phyloP scores from a whole-genome alignment of 1,140 invertebrate genomes.

The Battus philenor region DNA sequence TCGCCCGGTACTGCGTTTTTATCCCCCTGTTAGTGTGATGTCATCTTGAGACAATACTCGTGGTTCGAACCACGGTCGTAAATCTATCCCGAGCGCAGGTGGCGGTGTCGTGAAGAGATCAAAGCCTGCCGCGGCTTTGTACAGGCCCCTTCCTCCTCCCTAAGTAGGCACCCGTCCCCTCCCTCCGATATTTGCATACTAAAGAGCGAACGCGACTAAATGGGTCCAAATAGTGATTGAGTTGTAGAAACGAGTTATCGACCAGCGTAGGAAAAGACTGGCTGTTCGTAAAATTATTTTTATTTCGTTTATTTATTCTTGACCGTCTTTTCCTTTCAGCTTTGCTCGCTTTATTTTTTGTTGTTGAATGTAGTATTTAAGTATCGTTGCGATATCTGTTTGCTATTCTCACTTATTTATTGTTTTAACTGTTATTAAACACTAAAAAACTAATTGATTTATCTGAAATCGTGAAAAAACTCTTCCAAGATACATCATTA shows the following conservation, averaged over 20 bases:
- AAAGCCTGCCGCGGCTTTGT: constrained; percentile 26
- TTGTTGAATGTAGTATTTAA: too few species aligned
- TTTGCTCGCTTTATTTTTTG: too few species aligned
- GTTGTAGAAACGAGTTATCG: constrained; percentile 6
- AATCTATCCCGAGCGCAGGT: constrained; percentile 19
- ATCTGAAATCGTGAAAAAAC: too few species aligned
- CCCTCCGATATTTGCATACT: constrained; percentile 30
- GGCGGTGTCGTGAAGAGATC: constrained; percentile 20
- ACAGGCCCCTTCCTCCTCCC: constrained; percentile 3
- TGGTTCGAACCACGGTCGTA: constrained; percentile 1
- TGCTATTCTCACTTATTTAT: too few species aligned
- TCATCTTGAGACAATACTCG: constrained; percentile 10
- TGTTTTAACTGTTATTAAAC: too few species aligned
- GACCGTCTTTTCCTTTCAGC: too few species aligned
- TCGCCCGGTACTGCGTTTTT: too few species aligned
- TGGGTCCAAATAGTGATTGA: constrained; percentile 13
- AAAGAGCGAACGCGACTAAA: constrained; percentile 27
- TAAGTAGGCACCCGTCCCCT: constrained; percentile 1
- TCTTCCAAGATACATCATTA: too few species aligned
- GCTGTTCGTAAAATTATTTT: background rate
- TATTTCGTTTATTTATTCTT: too few species aligned
- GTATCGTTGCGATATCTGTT: too few species aligned
- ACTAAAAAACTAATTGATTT: too few species aligned
- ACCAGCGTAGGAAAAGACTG: background rate
- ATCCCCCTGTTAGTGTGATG: too few species aligned